Conservation (phyloP, 64 coral and sea anemone species). For the Montipora efflorescens region DNA sequence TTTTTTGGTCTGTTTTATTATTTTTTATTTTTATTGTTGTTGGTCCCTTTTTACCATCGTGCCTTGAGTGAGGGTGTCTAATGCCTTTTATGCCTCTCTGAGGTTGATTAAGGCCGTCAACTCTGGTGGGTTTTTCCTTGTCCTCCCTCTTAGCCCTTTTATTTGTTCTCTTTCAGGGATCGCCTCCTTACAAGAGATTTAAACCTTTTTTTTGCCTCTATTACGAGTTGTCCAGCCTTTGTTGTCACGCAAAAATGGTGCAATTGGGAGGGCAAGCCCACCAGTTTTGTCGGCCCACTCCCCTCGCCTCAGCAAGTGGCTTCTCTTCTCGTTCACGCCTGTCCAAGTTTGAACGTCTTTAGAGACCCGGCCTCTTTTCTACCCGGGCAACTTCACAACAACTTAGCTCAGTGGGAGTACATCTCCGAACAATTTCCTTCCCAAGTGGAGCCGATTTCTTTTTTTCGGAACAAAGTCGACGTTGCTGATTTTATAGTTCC, state of each 20-base stretch:
- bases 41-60: background rate
- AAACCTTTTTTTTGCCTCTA: background rate
- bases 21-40: background rate
- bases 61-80: no score
- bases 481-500: constrained; percentile 12
- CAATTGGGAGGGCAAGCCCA: constrained; percentile 35
- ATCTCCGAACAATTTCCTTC: constrained; percentile 8
- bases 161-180: background rate
- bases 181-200: background rate
- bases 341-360: constrained; percentile 7
- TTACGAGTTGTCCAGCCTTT: background rate
- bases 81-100: no score
- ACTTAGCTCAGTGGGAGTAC: constrained; percentile 22
- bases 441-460: constrained; percentile 12
- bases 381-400: constrained; percentile 39
- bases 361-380: constrained; percentile 24
- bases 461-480: constrained; percentile 30
- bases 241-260: constrained; percentile 38
- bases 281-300: constrained; percentile 32
- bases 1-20: no score
- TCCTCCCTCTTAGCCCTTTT: no score
- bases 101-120: no score
- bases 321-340: background rate
- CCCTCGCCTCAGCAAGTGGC: background rate
- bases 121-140: no score